Conservation (phyloP, 2,113 vertebrate species). For the Muntiacus reevesi region DNA sequence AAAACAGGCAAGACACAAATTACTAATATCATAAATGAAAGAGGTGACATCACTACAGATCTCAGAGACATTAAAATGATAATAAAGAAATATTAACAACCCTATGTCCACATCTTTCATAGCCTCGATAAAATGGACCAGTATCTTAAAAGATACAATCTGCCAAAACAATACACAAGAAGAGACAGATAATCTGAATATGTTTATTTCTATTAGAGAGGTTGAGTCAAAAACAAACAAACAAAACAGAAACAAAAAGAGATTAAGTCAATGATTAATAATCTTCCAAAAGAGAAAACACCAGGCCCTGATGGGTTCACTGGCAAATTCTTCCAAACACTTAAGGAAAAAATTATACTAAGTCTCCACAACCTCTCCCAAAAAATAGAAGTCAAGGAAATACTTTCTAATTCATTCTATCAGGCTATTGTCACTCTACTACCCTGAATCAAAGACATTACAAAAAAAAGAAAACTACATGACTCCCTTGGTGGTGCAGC, state of each 20-base stretch:
- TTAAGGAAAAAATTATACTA: background rate
- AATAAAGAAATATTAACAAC: background rate
- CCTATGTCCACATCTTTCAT: background rate
- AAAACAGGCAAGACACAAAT: background rate
- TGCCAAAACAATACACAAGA: background rate
- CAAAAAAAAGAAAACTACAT: background rate
- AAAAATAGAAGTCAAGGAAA: background rate
- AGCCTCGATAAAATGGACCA: background rate
- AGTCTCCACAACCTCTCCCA: background rate
- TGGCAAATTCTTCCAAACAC: background rate
- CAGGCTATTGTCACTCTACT: background rate
- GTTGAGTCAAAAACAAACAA: background rate
- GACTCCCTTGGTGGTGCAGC: background rate
- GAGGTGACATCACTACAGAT: background rate
- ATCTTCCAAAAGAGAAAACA: background rate
- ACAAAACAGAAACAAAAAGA: background rate
- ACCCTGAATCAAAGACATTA: background rate
- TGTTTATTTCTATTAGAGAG: background rate
- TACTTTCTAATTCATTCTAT: background rate
- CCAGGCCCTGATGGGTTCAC: background rate
- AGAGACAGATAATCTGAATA: background rate
- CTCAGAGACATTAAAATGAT: background rate
- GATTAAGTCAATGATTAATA: background rate
- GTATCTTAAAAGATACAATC: background rate
- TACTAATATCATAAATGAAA: background rate